Evolutionary conservation across 2,113 vertebrate species (phyloP).

Genomic region (Furnarius figulus): DNA sequence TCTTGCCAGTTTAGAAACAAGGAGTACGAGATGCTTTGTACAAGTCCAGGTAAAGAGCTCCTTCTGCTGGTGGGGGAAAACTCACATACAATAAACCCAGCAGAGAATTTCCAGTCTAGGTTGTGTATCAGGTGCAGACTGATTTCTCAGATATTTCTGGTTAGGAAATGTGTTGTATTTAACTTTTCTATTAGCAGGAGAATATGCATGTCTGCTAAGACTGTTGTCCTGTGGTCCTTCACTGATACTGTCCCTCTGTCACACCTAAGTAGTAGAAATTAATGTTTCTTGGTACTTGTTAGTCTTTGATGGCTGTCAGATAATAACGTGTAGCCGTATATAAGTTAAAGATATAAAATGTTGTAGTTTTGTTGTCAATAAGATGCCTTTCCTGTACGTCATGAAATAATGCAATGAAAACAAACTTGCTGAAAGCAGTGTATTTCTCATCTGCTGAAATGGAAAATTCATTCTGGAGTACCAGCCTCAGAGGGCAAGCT

Average conservation of each 20-base stretch:
- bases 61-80: background rate
- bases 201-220: background rate
- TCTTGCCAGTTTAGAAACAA: background rate
- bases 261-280: background rate
- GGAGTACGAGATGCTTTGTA: background rate
- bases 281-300: background rate
- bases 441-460: background rate
- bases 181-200: background rate
- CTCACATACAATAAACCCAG: background rate
- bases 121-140: background rate
- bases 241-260: background rate
- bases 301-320: background rate
- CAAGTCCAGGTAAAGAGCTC: background rate
- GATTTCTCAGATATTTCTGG: background rate
- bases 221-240: background rate
- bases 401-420: background rate
- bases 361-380: background rate
- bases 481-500: background rate
- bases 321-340: background rate
- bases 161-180: background rate
- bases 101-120: background rate
- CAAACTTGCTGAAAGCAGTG: background rate
- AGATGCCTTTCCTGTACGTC: background rate
- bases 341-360: background rate
- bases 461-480: background rate